Percentiles rank a stretch among this genome's conserved stretches.
Evolutionary conservation across 1,140 invertebrate species (phyloP).

Genomic region (honey bee (Apis mellifera)): Amel_HAv3.1 CM009931.2:6750501-6751000

Average conservation of each 20-base stretch:
- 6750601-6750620: background rate
- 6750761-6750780: no score
- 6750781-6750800: background rate
- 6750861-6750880: background rate
- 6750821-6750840: background rate
- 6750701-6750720: background rate
- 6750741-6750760: background rate
- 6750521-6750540: background rate
- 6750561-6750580: background rate
- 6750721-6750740: constrained; percentile 22
- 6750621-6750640: background rate
- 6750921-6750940: background rate
- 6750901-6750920: background rate
- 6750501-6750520: background rate
- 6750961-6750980: no score
- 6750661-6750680: background rate
- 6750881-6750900: background rate
- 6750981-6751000: background rate
- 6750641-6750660: background rate
- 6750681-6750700: background rate
- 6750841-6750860: background rate
- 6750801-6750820: no score
- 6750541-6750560: constrained; percentile 2
- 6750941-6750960: background rate
- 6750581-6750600: background rate